These are phyloP conservation scores for Porites lutea DNA, from an alignment of 64 coral and sea anemone genomes.

Conservation along the genomic window DNA sequence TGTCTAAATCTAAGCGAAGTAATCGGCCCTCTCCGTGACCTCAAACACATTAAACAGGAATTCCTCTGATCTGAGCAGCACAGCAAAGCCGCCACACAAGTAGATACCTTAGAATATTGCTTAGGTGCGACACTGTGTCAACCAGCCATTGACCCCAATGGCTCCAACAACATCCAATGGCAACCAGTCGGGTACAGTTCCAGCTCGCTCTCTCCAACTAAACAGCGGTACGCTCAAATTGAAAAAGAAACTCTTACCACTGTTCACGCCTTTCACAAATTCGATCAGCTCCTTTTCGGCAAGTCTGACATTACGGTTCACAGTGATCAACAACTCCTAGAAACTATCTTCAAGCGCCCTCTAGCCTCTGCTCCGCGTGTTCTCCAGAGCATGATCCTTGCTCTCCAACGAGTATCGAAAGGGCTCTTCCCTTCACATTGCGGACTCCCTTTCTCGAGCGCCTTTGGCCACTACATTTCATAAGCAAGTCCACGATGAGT, in stretches of 20 bases:
- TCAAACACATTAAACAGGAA: constrained; percentile 53
- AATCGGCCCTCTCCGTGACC: constrained; percentile 40
- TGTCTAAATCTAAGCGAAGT: constrained; percentile 60
- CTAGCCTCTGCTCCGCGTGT: neutral
- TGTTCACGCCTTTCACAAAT: constrained; percentile 8
- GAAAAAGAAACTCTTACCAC: constrained; percentile 41
- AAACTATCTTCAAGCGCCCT: neutral
- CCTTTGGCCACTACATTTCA: too few relatives aligned
- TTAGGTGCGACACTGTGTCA: constrained; percentile 12
- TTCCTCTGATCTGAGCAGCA: constrained; percentile 53
- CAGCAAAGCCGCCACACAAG: constrained; percentile 37
- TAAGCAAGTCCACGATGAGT: constrained; percentile 24
- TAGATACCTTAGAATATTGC: constrained; percentile 18
- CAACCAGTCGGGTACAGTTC: neutral
- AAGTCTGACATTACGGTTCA: neutral
- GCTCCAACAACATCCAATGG: constrained; percentile 25
- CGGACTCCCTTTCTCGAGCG: too few relatives aligned
- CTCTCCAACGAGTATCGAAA: neutral
- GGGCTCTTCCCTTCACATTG: constrained; percentile 27
- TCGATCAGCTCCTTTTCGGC: constrained; percentile 49
- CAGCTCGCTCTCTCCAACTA: constrained; percentile 45
- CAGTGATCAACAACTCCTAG: neutral
- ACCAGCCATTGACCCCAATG: neutral
- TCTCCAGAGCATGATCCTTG: neutral
- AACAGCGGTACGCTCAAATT: constrained; percentile 8